Percentiles rank a stretch among this genome's conserved stretches.
These are phyloP conservation scores for Neosilurus mollespiculum DNA, from an alignment of 2,797 vertebrate genomes.

Conservation along the genomic window DNA sequence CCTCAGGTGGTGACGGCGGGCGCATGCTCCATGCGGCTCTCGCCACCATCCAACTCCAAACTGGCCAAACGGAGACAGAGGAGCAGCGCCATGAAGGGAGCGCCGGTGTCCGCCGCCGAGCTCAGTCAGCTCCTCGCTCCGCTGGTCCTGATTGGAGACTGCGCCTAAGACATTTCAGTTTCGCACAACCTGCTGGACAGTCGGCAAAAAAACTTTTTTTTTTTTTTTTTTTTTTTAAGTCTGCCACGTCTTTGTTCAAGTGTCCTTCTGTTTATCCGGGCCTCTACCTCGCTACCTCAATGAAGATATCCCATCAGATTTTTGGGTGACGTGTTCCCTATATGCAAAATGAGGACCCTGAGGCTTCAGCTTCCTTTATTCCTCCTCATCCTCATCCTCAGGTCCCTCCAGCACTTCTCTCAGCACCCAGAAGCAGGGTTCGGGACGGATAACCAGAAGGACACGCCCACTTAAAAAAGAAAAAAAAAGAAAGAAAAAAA, in stretches of 20 bases:
- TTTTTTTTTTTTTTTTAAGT: constrained; percentile 47
- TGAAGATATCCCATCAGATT: not conserved
- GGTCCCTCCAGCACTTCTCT: constrained; percentile 73
- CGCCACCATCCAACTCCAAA: constrained; percentile 89
- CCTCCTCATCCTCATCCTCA: constrained; percentile 60
- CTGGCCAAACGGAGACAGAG: constrained; percentile 88
- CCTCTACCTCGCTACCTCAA: constrained; percentile 14
- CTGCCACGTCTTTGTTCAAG: constrained; percentile 29
- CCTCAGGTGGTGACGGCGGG: constrained; percentile 84
- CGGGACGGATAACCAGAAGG: constrained; percentile 46
- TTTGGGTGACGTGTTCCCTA: constrained; percentile 16
- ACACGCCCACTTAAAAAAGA: not conserved
- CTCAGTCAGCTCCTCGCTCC: constrained; percentile 83
- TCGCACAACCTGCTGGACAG: constrained; percentile 52
- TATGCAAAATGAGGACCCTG: constrained; percentile 28
- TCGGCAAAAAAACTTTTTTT: not conserved
- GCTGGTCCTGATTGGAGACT: constrained; percentile 88
- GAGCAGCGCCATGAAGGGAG: constrained; percentile 79
- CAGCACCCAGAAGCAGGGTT: constrained; percentile 52
- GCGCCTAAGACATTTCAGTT: constrained; percentile 71
- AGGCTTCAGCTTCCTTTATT: constrained; percentile 56
- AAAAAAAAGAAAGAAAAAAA: not conserved
- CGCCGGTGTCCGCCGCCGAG: constrained; percentile 76
- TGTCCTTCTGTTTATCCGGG: not conserved
- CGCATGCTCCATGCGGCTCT: constrained; percentile 87